phyloP scores from a whole-genome alignment of 2,113 vertebrate species.

The Xiphophorus couchianus region DNA sequence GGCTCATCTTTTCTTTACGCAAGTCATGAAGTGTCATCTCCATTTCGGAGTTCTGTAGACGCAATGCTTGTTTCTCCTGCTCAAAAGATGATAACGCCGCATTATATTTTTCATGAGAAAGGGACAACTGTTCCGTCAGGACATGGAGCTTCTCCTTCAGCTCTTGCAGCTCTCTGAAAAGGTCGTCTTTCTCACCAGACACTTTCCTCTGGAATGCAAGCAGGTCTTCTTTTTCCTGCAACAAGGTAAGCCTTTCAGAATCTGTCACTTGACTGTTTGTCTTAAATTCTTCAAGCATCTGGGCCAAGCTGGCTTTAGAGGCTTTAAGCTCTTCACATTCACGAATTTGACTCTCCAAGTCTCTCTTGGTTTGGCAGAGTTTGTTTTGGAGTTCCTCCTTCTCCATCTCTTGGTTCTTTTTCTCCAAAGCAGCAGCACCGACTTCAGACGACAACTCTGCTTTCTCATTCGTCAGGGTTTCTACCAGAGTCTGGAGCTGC shows the following conservation, averaged over 20 bases:
- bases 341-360: constrained; percentile 66
- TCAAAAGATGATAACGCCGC: constrained; percentile 70
- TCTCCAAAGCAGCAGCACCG: constrained; percentile 67
- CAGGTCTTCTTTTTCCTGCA: constrained; percentile 88
- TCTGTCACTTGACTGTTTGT: constrained; percentile 81
- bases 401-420: constrained; percentile 62
- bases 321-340: constrained; percentile 81
- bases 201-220: constrained; percentile 79
- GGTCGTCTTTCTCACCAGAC: constrained; percentile 82
- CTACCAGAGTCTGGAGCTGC: constrained; percentile 77
- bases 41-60: constrained; percentile 67
- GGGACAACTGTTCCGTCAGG: constrained; percentile 62
- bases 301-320: constrained; percentile 77
- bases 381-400: constrained; percentile 73
- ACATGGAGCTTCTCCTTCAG: constrained; percentile 75
- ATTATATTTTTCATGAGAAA: constrained; percentile 63
- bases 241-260: constrained; percentile 82
- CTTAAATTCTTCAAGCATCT: constrained; percentile 86
- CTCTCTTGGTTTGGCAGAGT: constrained; percentile 65
- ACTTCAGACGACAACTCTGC: constrained; percentile 73
- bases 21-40: constrained; percentile 79
- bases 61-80: constrained; percentile 79
- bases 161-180: constrained; percentile 77
- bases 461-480: constrained; percentile 73
- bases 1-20: constrained; percentile 81